Conservation (phyloP, 2,113 vertebrate species). For the Ivindomyrus marchei region DNA sequence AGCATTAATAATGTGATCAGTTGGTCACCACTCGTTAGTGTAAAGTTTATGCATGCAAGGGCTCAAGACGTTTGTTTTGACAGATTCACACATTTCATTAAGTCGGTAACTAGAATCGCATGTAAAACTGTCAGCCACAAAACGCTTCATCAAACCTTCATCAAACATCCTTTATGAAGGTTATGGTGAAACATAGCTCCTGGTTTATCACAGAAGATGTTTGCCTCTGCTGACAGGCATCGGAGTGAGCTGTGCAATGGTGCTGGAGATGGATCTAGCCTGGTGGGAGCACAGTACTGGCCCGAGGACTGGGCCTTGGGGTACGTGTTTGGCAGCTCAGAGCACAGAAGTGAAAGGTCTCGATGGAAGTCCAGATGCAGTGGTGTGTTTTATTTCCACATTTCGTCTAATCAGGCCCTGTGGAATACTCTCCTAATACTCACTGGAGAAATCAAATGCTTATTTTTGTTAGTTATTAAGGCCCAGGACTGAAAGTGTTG, state of each 20-base stretch:
- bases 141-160: neutral
- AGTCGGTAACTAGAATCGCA: neutral
- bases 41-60: neutral
- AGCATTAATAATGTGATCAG: neutral
- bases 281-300: neutral
- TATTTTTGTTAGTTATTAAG: neutral
- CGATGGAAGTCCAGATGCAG: neutral
- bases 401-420: neutral
- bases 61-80: neutral
- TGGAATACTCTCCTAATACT: neutral
- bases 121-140: constrained; percentile 4
- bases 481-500: neutral
- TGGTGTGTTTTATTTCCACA: neutral
- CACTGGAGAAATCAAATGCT: neutral
- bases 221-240: neutral
- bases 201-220: neutral
- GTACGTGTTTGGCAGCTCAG: neutral
- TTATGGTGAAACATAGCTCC: neutral
- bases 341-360: neutral
- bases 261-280: neutral
- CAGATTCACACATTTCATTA: constrained; percentile 9
- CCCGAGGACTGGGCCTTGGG: neutral
- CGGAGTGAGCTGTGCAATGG: neutral
- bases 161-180: neutral
- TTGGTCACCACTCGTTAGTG: neutral